Conservation (phyloP, 2,113 vertebrate species). For the Chaetodon trifascialis region DNA sequence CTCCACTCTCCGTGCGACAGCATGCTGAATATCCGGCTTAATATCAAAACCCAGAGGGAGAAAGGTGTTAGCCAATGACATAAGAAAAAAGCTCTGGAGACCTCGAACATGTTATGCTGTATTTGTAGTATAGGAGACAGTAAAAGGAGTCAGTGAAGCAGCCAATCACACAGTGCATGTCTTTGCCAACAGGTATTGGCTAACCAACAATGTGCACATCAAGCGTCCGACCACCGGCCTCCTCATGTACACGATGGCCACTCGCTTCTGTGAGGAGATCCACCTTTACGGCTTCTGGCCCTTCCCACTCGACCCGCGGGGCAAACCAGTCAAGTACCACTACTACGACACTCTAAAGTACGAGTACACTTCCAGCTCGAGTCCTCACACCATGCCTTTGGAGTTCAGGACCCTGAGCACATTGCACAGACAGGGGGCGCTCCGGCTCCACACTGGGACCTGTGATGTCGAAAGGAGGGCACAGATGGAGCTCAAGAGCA, state of each 20-base stretch:
- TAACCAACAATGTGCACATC: conserved; percentile 96
- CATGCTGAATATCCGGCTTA: conserved; percentile 3
- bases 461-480: conserved; percentile 78
- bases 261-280: conserved; percentile 96
- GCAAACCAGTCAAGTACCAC: conserved; percentile 94
- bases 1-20: conserved; percentile 13
- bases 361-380: conserved; percentile 92
- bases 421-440: conserved; percentile 93
- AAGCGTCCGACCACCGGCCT: conserved; percentile 97
- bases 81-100: not conserved
- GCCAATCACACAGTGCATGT: not conserved
- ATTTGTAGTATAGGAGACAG: not conserved
- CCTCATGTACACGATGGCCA: conserved; percentile 97
- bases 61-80: conserved; percentile 7
- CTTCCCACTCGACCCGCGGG: conserved; percentile 88
- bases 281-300: conserved; percentile 98
- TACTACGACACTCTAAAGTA: conserved; percentile 96
- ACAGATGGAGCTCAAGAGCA: conserved; percentile 5
- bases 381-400: conserved; percentile 97
- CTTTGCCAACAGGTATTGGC: conserved; percentile 90
- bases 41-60: conserved; percentile 1
- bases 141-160: not conserved
- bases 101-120: not conserved
- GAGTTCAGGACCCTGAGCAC: conserved; percentile 95
- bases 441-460: conserved; percentile 91